Base-by-base conservation (phyloP, 2,797 vertebrate species). In the Neosalanx taihuensis region DNA sequence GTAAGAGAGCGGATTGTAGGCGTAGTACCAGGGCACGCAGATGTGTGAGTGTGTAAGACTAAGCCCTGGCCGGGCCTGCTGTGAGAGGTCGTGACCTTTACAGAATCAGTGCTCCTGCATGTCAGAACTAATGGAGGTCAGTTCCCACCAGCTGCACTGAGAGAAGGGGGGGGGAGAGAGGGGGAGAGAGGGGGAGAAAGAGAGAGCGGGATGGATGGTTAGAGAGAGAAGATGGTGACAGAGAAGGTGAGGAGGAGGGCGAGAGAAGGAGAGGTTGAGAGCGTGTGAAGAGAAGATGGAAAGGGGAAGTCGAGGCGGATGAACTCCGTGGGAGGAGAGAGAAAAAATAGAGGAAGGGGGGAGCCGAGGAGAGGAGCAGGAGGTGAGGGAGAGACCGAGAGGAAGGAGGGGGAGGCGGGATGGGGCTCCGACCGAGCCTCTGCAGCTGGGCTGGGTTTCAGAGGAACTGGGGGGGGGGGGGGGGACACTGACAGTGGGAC, bases 81-180 rank as follows among this genome's bases (percentile, higher is more conserved):
- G 92, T 70, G 92, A 77, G 73, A 67, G 93, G 90, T 91, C 91
- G 81, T 67, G 88, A 94, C 94, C 94, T 92, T 95, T 94, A 95
- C 94, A 94, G 94, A 94, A 94, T 94, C 93, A 93, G 93, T 93
- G 93, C 90, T 93, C 93, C 89, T 92, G 82, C 89, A 90, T 93
- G 94, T 95, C 94, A 93, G 91, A 86, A 90, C 90, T 92, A 94
- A 94, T 95, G 93, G 91, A 90, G 81, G 77, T 87, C 83, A 90
- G 87, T 86, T 85, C 88, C 82, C 82, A 83, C 82, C 86, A 90
- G 89, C 86, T 88, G 87, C 85, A 89, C 79, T 58, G 67, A 70
- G 79, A 74, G 69, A 29, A 46, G 37, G 71, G 73, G 67, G 66
- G 80, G 70, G 31, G 67, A 33, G 63, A 56, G 73, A 59, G 72